Base-by-base conservation (phyloP, 1,140 invertebrate genomes). In the Ostrea edulis region DNA sequence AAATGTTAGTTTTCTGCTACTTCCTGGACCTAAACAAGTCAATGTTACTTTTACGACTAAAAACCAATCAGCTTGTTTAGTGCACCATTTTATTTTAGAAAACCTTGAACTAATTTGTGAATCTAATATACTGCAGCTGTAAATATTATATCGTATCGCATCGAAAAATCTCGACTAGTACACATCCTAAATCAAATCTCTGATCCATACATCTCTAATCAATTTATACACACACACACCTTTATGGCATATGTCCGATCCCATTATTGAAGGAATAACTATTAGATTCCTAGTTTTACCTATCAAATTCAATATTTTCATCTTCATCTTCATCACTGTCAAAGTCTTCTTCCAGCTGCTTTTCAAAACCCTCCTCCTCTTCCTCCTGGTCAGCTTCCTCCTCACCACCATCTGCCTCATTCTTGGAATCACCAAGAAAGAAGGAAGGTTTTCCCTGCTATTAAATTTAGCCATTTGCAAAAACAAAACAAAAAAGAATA, bases 241-340 rank as follows among this genome's bases (percentile, higher is more conserved):
- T 0, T 55, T 29, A 58, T 53, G 20, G 71, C 8, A 81, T n/a
- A 8, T 22, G 35, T 5, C 35, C 35, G 2, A n/a, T 44, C 35
- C 35, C 35, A 44, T 44, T 44, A 1, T 44, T 44, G 35, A 5
- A 44, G 1, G 35, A 65, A 20, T 20, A 20, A 65, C 14, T 65
- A 17, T 65, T 65, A 17, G 14, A 65, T 22, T 20, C 22, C 22
- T 65, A 65, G 22, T 17, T 17, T 29, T 84, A 89, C 86, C 85
- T 87, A 51, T 87, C 88, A 82, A 87, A 88, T 54, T 91, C 90
- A 65, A 86, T 86, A 51, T 91, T 89, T 35, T 96, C 95, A 87
- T 95, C 95, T 20, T 93, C 94, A 25, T 94, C 95, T 86, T 96
- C 91, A 82, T 92, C 92, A 84, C 85, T 83, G 53, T 85, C 88